phyloP scores from a whole-genome alignment of 2,797 vertebrate species.

The Scolopax rusticola region DNA sequence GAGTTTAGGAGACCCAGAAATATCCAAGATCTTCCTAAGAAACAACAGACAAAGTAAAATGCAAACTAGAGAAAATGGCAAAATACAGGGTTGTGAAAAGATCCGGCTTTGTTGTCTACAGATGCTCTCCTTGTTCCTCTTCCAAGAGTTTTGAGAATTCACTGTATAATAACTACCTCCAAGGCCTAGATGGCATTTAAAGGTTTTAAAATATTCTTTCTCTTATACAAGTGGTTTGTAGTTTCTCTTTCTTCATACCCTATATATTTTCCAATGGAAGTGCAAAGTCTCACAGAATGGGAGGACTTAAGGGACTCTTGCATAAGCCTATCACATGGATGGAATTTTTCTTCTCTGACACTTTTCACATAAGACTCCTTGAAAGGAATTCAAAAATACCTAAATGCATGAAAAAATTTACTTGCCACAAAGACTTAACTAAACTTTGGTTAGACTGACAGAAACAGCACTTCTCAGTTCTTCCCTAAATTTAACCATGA shows the following conservation, averaged over 20 bases:
- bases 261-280: not conserved
- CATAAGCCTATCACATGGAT: not conserved
- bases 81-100: not conserved
- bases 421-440: not conserved
- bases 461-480: not conserved
- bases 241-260: not conserved
- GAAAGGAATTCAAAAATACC: not conserved
- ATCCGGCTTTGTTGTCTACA: not conserved
- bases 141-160: not conserved
- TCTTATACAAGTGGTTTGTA: not conserved
- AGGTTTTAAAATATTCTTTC: not conserved
- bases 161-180: not conserved
- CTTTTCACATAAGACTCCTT: not conserved
- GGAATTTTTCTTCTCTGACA: not conserved
- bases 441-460: not conserved
- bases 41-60: not conserved
- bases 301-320: not conserved
- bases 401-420: not conserved
- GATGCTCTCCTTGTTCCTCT: not conserved
- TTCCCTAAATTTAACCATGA: not conserved
- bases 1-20: not conserved
- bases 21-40: not conserved
- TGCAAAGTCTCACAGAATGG: not conserved
- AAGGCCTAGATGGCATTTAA: not conserved
- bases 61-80: not conserved